Evolutionary conservation across 2,797 vertebrate species (phyloP).

Genomic region (Pygocentrus nattereri): DNA sequence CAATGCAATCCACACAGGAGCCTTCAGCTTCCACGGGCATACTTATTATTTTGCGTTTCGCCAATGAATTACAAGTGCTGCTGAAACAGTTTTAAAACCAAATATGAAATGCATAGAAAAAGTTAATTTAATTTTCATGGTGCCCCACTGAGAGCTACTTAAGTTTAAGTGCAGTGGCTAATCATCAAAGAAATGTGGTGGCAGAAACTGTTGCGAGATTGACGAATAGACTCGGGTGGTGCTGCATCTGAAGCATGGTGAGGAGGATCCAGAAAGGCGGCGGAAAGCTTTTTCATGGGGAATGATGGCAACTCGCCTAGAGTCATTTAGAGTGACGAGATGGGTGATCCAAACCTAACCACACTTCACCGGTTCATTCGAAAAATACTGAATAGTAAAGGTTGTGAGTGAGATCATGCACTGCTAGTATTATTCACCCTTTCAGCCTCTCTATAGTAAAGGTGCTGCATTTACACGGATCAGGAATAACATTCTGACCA

Average conservation of each 20-base stretch:
- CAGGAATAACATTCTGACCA: too few relatives aligned
- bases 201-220: not conserved
- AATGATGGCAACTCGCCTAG: not conserved
- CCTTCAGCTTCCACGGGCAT: not conserved
- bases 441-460: too few relatives aligned
- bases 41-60: not conserved
- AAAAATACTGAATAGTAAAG: too few relatives aligned
- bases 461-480: too few relatives aligned
- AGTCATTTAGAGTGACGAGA: slow-evolving; percentile 1
- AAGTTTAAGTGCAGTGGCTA: slow-evolving; percentile 35
- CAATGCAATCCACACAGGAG: slow-evolving; percentile 14
- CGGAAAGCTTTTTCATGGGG: slow-evolving; percentile 4
- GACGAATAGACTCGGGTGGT: not conserved
- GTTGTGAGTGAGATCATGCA: too few relatives aligned
- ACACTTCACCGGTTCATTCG: not conserved
- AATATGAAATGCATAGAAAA: slow-evolving; percentile 38
- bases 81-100: slow-evolving; percentile 26
- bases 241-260: not conserved
- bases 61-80: not conserved
- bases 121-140: slow-evolving; percentile 36
- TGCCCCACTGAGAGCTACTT: slow-evolving; percentile 15
- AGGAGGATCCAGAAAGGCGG: not conserved
- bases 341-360: not conserved
- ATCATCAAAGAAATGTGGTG: slow-evolving; percentile 28
- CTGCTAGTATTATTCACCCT: too few relatives aligned